Percentiles rank a stretch among this genome's conserved stretches.
These are phyloP conservation scores for Megalops cyprinoides DNA, from an alignment of 2,797 vertebrate species.

Conservation along the genomic window DNA sequence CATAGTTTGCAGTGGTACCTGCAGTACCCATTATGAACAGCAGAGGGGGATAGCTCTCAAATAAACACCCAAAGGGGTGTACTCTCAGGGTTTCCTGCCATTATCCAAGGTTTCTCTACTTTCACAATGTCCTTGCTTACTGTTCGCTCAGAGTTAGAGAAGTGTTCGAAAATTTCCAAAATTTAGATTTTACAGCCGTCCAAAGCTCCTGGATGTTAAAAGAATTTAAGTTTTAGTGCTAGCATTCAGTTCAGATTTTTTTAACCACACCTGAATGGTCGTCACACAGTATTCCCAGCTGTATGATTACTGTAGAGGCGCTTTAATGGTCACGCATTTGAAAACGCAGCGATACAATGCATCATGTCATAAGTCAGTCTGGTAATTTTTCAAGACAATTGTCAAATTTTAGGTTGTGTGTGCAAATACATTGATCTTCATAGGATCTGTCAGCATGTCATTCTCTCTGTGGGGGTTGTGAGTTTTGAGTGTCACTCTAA, in stretches of 20 bases:
- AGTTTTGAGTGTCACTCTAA: background rate
- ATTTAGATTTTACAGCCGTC: too few species aligned
- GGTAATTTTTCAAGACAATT: background rate
- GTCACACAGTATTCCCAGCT: background rate
- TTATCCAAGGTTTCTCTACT: too few species aligned
- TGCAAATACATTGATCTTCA: background rate
- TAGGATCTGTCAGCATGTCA: background rate
- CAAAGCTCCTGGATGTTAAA: too few species aligned
- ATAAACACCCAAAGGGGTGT: constrained; percentile 47
- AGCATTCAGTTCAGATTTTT: too few species aligned
- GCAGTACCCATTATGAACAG: constrained; percentile 50
- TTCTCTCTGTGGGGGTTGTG: too few species aligned
- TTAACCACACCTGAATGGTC: background rate
- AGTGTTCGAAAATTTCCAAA: too few species aligned
- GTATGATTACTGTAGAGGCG: background rate
- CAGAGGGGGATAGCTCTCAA: constrained; percentile 66
- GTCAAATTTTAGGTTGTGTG: background rate
- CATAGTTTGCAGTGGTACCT: background rate
- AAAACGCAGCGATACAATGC: background rate
- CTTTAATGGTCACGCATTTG: background rate
- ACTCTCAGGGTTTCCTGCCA: too few species aligned
- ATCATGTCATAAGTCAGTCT: background rate
- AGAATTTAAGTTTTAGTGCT: too few species aligned
- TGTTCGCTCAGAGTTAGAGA: too few species aligned
- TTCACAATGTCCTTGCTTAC: too few species aligned